phyloP scores from a whole-genome alignment of 2,113 vertebrate genomes.

The Cyanocitta stelleri region DNA sequence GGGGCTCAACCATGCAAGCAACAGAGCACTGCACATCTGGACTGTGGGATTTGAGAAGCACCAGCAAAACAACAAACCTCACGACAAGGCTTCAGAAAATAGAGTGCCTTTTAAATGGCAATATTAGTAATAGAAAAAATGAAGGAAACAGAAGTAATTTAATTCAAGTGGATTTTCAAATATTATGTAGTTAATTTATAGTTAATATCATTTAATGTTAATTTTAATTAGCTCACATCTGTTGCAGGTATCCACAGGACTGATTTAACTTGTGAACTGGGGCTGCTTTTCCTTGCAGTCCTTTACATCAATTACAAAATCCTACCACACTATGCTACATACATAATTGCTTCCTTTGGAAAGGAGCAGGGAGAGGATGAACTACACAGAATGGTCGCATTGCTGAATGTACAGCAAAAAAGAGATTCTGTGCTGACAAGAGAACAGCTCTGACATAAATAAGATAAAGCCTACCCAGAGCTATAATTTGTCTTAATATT shows the following conservation, averaged over 20 bases:
- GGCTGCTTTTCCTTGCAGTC: not conserved
- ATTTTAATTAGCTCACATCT: not conserved
- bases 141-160: not conserved
- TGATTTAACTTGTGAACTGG: not conserved
- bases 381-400: rapidly evolving
- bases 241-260: not conserved
- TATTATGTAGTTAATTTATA: not conserved
- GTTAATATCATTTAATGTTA: not conserved
- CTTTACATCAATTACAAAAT: not conserved
- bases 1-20: not conserved
- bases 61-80: not conserved
- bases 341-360: not conserved
- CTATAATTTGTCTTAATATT: not conserved
- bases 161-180: not conserved
- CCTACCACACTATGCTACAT: not conserved
- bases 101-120: not conserved
- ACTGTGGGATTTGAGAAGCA: not conserved
- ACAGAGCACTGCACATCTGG: rapidly evolving
- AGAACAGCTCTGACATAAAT: not conserved
- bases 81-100: not conserved
- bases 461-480: not conserved
- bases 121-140: not conserved
- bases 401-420: not conserved
- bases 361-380: not conserved
- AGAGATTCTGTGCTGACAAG: not conserved